Evolutionary conservation across 2,113 vertebrate genomes (phyloP).

Genomic region (Anolis carolinensis): DNA sequence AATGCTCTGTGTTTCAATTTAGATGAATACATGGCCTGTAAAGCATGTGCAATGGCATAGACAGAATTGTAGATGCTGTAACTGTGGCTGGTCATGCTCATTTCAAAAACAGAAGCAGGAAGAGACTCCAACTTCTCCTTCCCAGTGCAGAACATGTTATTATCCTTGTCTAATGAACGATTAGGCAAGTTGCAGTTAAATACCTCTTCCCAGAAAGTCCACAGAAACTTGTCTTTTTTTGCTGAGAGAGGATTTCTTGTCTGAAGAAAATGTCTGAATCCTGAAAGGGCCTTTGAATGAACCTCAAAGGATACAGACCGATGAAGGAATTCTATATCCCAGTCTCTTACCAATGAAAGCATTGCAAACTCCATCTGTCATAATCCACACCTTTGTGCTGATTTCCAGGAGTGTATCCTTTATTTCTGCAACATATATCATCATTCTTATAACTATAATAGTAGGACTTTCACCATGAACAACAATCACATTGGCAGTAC

Average conservation of each 20-base stretch:
- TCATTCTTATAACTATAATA: not conserved
- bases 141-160: not conserved
- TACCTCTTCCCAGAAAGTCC: not conserved
- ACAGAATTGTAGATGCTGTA: constrained; percentile 3
- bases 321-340: not conserved
- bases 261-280: not conserved
- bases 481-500: not conserved
- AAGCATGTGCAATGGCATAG: not conserved
- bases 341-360: not conserved
- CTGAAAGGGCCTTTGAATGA: not conserved
- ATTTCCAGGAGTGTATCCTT: not conserved
- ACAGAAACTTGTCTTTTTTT: not conserved
- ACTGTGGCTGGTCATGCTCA: not conserved
- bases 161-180: no score
- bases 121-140: not conserved
- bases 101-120: constrained; percentile 7
- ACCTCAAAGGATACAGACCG: not conserved
- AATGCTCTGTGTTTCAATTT: not conserved
- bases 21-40: not conserved
- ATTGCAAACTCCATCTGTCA: constrained; percentile 6
- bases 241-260: not conserved
- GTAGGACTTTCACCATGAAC: not conserved
- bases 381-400: not conserved
- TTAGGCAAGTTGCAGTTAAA: not conserved
- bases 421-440: not conserved